A percentile compares a stretch with the other conserved stretches of the same genome.
Conservation (phyloP, 2,797 vertebrate genomes). For the Sternarchorhynchus goeldii region DNA sequence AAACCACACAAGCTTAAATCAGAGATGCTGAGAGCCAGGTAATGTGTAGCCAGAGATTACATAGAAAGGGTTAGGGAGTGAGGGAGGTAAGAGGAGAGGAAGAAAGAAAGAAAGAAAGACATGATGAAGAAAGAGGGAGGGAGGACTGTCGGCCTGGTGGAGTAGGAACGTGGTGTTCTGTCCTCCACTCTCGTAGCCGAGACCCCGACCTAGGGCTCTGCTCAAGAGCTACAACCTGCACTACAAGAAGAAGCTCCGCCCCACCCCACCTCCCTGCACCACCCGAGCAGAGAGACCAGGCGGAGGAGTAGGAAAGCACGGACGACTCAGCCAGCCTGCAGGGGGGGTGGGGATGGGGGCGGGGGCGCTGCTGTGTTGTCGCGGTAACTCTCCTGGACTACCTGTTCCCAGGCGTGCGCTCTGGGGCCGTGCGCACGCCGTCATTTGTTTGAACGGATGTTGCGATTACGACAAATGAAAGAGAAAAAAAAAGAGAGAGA, state of each 20-base stretch:
- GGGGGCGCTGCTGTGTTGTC: slow-evolving; percentile 30
- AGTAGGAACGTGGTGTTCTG: no score
- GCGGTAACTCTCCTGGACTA: slow-evolving; percentile 47
- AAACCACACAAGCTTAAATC: not conserved
- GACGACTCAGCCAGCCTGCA: slow-evolving; percentile 7
- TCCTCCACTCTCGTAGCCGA: no score
- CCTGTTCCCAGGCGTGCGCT: slow-evolving; percentile 61
- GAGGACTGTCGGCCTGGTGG: not conserved
- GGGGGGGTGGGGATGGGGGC: no score
- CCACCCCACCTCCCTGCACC: no score
- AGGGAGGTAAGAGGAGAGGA: not conserved
- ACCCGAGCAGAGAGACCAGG: not conserved
- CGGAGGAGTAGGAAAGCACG: not conserved
- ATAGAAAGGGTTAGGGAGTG: not conserved
- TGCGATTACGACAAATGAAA: slow-evolving; percentile 61
- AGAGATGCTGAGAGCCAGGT: not conserved
- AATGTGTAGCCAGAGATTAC: not conserved
- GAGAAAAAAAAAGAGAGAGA: not conserved
- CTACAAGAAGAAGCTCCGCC: no score
- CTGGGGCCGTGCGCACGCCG: slow-evolving; percentile 43
- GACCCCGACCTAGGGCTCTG: no score
- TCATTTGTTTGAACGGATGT: slow-evolving; percentile 65
- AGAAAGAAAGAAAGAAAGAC: not conserved
- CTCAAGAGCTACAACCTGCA: no score
- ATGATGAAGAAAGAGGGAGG: not conserved